A percentile compares a stretch with the other conserved stretches of the same genome.
Conservation (phyloP, 23 tunicate species). For the Diplosoma virens region DNA sequence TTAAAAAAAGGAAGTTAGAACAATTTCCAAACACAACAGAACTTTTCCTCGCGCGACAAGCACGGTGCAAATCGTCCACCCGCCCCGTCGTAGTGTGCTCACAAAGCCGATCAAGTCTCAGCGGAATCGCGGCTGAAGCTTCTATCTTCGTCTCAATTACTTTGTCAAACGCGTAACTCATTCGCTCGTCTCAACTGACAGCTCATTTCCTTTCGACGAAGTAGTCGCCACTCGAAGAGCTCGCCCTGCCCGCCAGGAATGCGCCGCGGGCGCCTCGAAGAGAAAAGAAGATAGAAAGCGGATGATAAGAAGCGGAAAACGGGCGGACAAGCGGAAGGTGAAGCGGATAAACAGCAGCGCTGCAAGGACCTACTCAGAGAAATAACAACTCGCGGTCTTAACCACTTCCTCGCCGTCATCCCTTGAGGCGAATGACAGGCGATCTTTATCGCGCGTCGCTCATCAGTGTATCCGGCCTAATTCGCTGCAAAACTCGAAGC, state of each 20-base stretch:
- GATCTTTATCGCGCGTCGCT: neutral
- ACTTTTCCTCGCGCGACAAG: no score
- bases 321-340: constrained; percentile 59
- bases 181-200: constrained; percentile 4
- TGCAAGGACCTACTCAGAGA: constrained; percentile 5
- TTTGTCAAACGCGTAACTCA: neutral
- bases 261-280: neutral
- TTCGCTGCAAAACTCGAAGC: no score
- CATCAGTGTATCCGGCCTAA: neutral
- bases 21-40: no score
- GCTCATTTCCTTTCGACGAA: constrained; percentile 34
- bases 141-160: neutral
- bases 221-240: no score
- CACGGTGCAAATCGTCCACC: no score
- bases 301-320: constrained; percentile 56
- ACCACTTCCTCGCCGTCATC: neutral
- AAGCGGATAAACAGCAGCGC: constrained; percentile 40
- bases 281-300: constrained; percentile 19
- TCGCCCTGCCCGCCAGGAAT: neutral
- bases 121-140: neutral
- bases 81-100: no score
- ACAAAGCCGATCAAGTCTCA: no score
- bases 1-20: no score
- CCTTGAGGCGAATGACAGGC: constrained; percentile 9
- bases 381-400: neutral